Evolutionary conservation across 2,888 invertebrate species (phyloP).

Genomic region (Gordius sp.): DNA sequence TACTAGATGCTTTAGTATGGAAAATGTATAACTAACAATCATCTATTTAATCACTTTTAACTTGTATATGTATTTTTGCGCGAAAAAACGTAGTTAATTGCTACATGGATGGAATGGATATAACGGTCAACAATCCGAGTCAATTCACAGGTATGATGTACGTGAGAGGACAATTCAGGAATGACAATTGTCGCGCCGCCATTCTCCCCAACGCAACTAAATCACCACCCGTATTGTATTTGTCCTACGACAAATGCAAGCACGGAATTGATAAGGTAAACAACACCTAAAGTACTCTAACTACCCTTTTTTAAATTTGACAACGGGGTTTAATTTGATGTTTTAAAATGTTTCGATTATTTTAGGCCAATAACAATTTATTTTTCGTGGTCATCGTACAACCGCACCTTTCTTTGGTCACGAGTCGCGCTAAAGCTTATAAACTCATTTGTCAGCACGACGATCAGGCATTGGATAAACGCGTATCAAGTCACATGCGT

Average conservation of each 20-base stretch:
- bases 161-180: background rate
- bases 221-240: background rate
- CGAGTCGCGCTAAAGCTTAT: background rate
- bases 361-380: too few species aligned
- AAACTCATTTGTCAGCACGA: background rate
- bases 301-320: too few species aligned
- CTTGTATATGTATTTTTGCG: too few species aligned
- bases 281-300: too few species aligned
- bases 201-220: background rate
- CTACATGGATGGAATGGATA: conserved; percentile 4
- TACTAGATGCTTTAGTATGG: too few species aligned
- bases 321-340: too few species aligned
- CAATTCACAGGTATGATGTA: background rate
- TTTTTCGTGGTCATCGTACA: background rate
- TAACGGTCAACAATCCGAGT: background rate
- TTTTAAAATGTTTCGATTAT: too few species aligned
- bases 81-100: background rate
- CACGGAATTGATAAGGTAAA: background rate
- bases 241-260: background rate
- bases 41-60: too few species aligned
- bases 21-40: too few species aligned
- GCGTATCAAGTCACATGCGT: background rate
- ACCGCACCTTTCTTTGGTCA: conserved; percentile 1
- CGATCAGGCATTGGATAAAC: background rate
- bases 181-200: background rate